Evolutionary conservation across 2,113 vertebrate species (phyloP).

Genomic region (Bubo bubo): DNA sequence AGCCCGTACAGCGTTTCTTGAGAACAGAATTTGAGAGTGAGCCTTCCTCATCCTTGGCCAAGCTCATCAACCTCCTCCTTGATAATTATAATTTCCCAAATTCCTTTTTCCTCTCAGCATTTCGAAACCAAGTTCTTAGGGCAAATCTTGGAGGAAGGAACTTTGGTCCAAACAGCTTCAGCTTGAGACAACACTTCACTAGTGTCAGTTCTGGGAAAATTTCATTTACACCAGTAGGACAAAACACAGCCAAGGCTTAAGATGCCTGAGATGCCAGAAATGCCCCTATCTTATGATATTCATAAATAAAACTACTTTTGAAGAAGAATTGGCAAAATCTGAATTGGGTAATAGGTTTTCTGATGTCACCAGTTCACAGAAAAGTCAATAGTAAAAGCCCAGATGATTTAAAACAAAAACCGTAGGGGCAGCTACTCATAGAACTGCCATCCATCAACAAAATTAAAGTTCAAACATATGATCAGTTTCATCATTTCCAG

Average conservation of each 20-base stretch:
- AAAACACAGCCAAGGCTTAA: neutral
- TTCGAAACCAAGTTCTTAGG: constrained; percentile 23
- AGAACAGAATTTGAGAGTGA: neutral
- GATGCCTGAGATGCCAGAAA: constrained; percentile 17
- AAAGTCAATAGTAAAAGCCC: constrained; percentile 12
- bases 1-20: neutral
- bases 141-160: constrained; percentile 19
- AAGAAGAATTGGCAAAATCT: constrained; percentile 33
- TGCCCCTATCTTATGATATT: neutral
- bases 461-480: constrained; percentile 48
- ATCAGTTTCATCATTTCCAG: constrained; percentile 39
- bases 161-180: constrained; percentile 33
- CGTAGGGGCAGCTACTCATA: neutral
- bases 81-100: neutral
- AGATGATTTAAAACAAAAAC: constrained; percentile 25
- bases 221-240: neutral
- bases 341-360: constrained; percentile 18
- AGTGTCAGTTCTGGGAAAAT: constrained; percentile 35
- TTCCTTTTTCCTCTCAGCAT: constrained; percentile 13
- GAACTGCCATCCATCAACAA: constrained; percentile 14
- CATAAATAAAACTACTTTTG: constrained; percentile 13
- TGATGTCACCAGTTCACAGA: constrained; percentile 52
- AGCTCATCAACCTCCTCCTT: neutral
- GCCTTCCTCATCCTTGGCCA: neutral
- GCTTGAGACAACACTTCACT: neutral